phyloP scores from a whole-genome alignment of 2,888 invertebrate species.

The Zonitis immaculata region DNA sequence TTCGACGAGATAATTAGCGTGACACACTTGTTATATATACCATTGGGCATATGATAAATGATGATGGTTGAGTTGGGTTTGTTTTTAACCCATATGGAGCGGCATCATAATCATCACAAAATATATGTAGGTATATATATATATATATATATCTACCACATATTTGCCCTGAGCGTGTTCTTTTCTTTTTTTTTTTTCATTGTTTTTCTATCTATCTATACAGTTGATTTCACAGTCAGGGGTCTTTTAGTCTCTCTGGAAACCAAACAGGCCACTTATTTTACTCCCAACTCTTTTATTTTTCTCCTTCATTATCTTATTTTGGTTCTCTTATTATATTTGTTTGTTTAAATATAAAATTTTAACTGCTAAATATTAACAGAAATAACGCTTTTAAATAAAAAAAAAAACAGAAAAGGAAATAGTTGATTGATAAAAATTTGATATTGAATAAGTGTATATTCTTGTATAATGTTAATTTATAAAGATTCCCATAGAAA shows the following conservation, averaged over 20 bases:
- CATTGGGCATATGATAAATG: neutral
- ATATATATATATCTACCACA: slow-evolving; percentile 9
- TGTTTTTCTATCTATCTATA: slow-evolving; percentile 6
- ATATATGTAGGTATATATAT: neutral
- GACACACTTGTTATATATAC: no score
- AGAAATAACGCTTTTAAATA: no score
- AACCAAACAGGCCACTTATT: slow-evolving; percentile 31
- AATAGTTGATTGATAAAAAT: no score
- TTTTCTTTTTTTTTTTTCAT: neutral
- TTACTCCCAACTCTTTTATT: neutral
- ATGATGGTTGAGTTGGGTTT: neutral
- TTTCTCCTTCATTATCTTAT: neutral
- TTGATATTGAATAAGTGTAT: slow-evolving; percentile 32
- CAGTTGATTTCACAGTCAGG: slow-evolving; percentile 28
- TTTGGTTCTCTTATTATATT: neutral
- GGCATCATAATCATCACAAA: slow-evolving; percentile 2
- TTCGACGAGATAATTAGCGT: no score
- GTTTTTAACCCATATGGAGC: slow-evolving; percentile 18
- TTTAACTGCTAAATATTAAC: slow-evolving; percentile 6
- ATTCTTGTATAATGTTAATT: slow-evolving; percentile 30
- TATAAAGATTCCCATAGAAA: slow-evolving; percentile 30
- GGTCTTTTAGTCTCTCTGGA: slow-evolving; percentile 27
- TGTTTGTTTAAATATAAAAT: neutral
- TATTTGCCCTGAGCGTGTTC: slow-evolving; percentile 12
- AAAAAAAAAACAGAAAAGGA: no score